phyloP scores from a whole-genome alignment of 2,113 vertebrate genomes.

The Arizona elegans region DNA sequence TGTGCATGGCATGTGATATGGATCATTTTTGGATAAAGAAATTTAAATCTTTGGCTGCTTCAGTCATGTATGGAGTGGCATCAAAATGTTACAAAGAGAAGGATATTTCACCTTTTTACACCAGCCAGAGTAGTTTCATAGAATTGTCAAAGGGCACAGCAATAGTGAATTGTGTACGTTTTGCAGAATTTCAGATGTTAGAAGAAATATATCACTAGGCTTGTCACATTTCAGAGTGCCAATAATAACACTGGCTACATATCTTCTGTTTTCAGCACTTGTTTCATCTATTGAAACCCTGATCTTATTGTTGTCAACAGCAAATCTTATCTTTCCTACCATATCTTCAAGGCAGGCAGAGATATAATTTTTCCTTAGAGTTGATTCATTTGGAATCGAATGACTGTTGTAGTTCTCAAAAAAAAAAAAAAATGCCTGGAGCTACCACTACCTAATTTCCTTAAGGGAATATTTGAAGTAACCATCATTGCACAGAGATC shows the following conservation, averaged over 20 bases:
- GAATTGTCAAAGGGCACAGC: background rate
- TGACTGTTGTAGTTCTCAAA: background rate
- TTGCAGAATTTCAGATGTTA: background rate
- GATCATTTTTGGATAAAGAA: background rate
- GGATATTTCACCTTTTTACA: background rate
- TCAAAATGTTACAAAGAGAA: background rate
- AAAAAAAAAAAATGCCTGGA: background rate
- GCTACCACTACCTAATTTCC: background rate
- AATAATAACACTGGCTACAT: background rate
- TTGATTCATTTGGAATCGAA: background rate
- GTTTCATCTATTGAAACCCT: background rate
- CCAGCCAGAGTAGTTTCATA: background rate
- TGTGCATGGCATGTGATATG: background rate
- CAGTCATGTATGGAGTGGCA: background rate
- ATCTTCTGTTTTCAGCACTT: background rate
- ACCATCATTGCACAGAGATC: background rate
- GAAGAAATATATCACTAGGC: background rate
- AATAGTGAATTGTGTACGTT: background rate
- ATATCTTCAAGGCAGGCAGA: background rate
- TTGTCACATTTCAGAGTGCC: background rate
- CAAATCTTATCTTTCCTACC: background rate
- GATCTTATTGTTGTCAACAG: background rate
- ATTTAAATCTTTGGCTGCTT: background rate
- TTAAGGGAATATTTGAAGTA: background rate
- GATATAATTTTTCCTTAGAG: background rate